phyloP scores from a whole-genome alignment of 2,113 vertebrate genomes.

The Chionis minor region DNA sequence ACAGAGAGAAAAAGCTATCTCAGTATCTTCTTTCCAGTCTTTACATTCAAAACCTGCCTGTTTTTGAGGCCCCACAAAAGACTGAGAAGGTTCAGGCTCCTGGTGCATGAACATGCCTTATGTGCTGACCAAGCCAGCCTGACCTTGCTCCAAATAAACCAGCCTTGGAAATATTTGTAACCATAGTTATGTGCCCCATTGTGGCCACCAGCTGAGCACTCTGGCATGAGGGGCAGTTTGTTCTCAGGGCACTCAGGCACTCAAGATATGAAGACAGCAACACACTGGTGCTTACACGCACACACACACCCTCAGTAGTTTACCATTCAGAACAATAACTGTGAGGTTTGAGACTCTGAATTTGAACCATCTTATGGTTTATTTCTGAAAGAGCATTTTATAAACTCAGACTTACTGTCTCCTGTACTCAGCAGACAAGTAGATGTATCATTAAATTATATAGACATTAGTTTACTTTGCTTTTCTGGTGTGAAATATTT shows the following conservation, averaged over 20 bases:
- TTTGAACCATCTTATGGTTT: not conserved
- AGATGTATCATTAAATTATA: not conserved
- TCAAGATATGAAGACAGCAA: not conserved
- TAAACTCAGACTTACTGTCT: conserved; percentile 1
- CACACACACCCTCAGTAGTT: not conserved
- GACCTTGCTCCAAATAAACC: not conserved
- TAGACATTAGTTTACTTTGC: not conserved
- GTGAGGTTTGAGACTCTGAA: not conserved
- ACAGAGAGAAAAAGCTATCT: not conserved
- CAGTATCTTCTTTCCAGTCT: not conserved
- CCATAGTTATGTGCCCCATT: accelerated
- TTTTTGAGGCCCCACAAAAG: not conserved
- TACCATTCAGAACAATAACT: not conserved
- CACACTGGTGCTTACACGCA: not conserved
- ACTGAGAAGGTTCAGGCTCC: not conserved
- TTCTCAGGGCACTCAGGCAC: too few relatives aligned
- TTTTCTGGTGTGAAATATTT: not conserved
- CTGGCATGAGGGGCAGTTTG: not conserved
- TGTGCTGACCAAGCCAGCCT: not conserved
- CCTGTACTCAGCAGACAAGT: not conserved
- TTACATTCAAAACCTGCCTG: not conserved
- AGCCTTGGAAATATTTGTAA: not conserved
- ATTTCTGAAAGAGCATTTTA: not conserved
- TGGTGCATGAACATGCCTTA: not conserved
- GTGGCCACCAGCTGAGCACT: not conserved